A percentile compares a stretch with the other conserved stretches of the same genome.
These are phyloP conservation scores for Aphidius gifuensis DNA, from an alignment of 1,140 invertebrate genomes.

Conservation along the genomic window DNA sequence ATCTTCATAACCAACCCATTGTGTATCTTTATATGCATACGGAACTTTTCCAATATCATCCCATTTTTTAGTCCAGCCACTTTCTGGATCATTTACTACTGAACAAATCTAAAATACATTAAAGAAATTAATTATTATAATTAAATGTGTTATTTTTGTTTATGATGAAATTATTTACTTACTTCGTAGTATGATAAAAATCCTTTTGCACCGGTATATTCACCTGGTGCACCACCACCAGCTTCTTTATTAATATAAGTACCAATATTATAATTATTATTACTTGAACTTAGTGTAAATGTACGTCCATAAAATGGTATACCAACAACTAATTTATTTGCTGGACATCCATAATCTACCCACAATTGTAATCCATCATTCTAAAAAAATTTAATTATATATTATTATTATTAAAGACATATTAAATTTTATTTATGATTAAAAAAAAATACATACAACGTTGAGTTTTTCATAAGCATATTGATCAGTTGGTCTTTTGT, in stretches of 20 bases:
- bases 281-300: conserved; percentile 75
- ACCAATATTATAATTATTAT: conserved; percentile 76
- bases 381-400: conserved; percentile 51
- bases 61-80: conserved; percentile 78
- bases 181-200: conserved; percentile 88
- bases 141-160: neutral
- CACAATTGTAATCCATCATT: conserved; percentile 81
- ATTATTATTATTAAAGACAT: neutral
- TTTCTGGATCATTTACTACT: conserved; percentile 64
- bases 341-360: conserved; percentile 81
- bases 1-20: conserved; percentile 93
- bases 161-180: conserved; percentile 18
- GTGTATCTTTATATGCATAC: conserved; percentile 82
- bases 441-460: conserved; percentile 63
- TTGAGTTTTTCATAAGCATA: conserved; percentile 85
- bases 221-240: conserved; percentile 77
- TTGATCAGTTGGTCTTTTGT: conserved; percentile 79
- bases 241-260: conserved; percentile 86
- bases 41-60: conserved; percentile 79
- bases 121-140: neutral
- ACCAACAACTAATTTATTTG: conserved; percentile 84
- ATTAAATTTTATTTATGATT: neutral
- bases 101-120: conserved; percentile 67
- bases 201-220: conserved; percentile 80
- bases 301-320: conserved; percentile 83